phyloP scores from a whole-genome alignment of 2,113 vertebrate genomes.

The Corythornis cristatus region DNA sequence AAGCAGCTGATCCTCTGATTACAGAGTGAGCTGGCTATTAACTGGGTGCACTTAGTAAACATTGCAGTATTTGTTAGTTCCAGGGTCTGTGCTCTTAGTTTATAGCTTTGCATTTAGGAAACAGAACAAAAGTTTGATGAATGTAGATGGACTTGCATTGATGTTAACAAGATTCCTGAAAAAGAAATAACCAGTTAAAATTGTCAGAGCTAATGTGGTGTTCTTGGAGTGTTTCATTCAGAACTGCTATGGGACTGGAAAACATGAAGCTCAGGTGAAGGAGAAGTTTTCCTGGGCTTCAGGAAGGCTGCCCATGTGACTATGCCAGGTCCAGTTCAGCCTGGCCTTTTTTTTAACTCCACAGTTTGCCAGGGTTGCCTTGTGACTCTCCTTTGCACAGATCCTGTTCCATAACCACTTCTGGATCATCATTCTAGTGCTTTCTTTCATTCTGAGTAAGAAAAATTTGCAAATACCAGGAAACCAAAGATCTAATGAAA shows the following conservation, averaged over 20 bases:
- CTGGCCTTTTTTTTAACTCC: not conserved
- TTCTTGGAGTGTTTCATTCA: not conserved
- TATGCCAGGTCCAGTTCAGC: not conserved
- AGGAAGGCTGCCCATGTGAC: not conserved
- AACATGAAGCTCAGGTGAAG: not conserved
- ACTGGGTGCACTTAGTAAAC: not conserved
- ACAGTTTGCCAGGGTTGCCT: not conserved
- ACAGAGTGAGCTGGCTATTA: not conserved
- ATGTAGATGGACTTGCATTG: not conserved
- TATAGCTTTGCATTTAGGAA: not conserved
- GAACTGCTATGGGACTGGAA: not conserved
- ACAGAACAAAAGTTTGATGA: not conserved
- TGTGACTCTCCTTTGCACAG: not conserved
- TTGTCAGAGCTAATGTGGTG: not conserved
- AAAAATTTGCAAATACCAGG: not conserved
- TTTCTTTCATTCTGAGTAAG: not conserved
- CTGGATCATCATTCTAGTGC: not conserved
- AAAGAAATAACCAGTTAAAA: not conserved
- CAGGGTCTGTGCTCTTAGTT: not conserved
- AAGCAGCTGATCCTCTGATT: not conserved
- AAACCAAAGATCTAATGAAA: not conserved
- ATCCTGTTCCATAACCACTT: not conserved
- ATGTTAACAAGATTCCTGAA: not conserved
- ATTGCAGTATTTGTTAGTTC: not conserved
- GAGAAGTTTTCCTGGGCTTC: not conserved